Evolutionary conservation across 2,888 invertebrate genomes (phyloP).

Genomic region (Gibbula magus): DNA sequence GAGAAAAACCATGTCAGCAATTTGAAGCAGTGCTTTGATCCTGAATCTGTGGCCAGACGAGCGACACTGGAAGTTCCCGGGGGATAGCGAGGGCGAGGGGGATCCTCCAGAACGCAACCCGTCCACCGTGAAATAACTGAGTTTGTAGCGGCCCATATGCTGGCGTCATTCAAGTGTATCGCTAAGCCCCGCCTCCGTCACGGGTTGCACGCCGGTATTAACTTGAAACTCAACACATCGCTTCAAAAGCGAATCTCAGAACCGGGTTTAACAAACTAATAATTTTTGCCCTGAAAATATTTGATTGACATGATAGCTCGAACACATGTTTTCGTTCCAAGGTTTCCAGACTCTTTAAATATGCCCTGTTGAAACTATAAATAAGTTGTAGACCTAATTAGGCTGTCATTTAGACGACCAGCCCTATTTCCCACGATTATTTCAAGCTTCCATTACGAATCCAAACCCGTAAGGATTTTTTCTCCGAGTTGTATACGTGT

Average conservation of each 20-base stretch:
- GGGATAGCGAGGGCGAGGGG: too few relatives aligned
- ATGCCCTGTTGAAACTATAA: conserved; percentile 1
- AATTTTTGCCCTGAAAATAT: background rate
- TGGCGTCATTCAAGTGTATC: background rate
- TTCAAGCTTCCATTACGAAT: conserved; percentile 9
- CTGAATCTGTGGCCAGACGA: too few relatives aligned
- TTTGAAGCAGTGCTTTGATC: too few relatives aligned
- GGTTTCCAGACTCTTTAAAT: background rate
- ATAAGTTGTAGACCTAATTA: conserved; percentile 1
- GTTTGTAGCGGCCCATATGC: background rate
- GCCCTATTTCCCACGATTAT: conserved; percentile 18
- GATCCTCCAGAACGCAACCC: too few relatives aligned
- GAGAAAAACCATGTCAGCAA: too few relatives aligned
- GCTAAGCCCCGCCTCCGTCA: background rate
- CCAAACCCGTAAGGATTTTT: background rate
- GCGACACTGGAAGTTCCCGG: too few relatives aligned
- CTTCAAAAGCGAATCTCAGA: background rate
- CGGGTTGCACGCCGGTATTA: background rate
- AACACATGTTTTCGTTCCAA: conserved; percentile 11
- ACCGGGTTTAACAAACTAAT: background rate
- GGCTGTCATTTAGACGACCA: background rate
- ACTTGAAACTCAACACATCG: background rate
- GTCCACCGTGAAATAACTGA: background rate
- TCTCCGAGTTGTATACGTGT: conserved; percentile 5
- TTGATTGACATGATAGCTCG: conserved; percentile 3